Evolutionary conservation across 2,113 vertebrate genomes (phyloP), one percentile per base, ranked within the genome.

Genomic region (Limnothrissa miodon): DNA sequence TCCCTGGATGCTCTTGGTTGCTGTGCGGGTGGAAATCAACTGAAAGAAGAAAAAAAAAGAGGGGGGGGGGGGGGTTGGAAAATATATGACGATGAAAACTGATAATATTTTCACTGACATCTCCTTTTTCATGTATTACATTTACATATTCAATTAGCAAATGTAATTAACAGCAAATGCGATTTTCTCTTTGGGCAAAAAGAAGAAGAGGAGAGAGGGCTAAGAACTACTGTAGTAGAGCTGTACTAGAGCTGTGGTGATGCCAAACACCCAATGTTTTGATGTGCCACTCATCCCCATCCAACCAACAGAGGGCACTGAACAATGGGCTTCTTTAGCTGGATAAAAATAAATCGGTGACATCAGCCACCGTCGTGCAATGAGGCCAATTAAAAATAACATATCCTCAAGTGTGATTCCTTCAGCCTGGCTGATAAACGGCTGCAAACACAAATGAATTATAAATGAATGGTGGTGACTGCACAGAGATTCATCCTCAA

Each of bases 1-100:
- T 74, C 66, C 66, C 66, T 74, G 66, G 66, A 74, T 74, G 66
- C 66, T 74, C 66, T 74, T 74, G 66, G 66, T 74, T 74, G 66
- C 66, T 74, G 66, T 74, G 66, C 13, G 25, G 66, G 36, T 74
- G 66, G 66, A 74, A 74, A 74, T 74, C 66, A 74, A 74, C 66
- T 74, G 66, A 74, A 74, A 74, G 29, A 15, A 74, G 25, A 33
- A 74, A 74, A 36, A 74, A 13, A 74, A 10, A 74, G 13, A 11
- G 29, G 66, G 11, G n/a, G 11, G 3, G 62, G 62, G 62, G 62
- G 62, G 25, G 9, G 56, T 21, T 3, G 8, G 59, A 62, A 62
- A 25, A 62, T 11, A 70, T 66, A 70, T 70, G 25, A 74, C 33
- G 66, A 25, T 59, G 25, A 74, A 33, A 33, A 74, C 5, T 74